These are phyloP conservation scores for Parnassius glacialis DNA, from an alignment of 2,888 invertebrate species.

Conservation along the genomic window DNA sequence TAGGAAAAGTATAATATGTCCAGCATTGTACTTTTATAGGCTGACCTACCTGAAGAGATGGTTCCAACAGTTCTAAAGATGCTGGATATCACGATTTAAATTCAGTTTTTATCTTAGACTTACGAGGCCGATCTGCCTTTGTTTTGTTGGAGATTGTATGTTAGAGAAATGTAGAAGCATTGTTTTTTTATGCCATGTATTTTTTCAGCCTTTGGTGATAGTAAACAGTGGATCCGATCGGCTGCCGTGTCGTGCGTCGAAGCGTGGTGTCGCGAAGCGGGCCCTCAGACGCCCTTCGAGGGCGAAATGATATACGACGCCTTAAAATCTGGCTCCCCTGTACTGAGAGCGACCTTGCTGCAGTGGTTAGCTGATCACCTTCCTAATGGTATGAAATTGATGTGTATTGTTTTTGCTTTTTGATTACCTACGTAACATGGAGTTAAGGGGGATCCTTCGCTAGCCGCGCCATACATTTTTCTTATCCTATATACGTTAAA, in stretches of 20 bases:
- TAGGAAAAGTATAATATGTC: no score
- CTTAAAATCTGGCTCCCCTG: constrained; percentile 91
- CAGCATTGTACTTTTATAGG: no score
- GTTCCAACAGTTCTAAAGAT: no score
- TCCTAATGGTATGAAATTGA: constrained; percentile 78
- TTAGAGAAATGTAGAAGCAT: no score
- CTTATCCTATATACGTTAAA: no score
- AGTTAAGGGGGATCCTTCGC: no score
- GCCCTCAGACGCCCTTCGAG: constrained; percentile 86
- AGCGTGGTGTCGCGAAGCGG: constrained; percentile 91
- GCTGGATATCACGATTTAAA: no score
- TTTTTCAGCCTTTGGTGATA: constrained; percentile 82
- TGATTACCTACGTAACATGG: not conserved
- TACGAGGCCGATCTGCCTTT: no score
- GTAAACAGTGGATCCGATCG: constrained; percentile 89
- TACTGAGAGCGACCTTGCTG: constrained; percentile 89
- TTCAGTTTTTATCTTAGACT: no score
- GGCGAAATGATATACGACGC: constrained; percentile 95
- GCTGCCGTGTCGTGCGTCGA: constrained; percentile 92
- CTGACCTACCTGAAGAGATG: no score
- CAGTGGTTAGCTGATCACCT: constrained; percentile 92
- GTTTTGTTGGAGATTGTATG: no score
- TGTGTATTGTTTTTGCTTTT: not conserved
- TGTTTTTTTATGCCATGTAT: not conserved
- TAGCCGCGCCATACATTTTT: no score